Conservation (phyloP, 2,797 vertebrate species). For the Rhynchonycteris naso region DNA sequence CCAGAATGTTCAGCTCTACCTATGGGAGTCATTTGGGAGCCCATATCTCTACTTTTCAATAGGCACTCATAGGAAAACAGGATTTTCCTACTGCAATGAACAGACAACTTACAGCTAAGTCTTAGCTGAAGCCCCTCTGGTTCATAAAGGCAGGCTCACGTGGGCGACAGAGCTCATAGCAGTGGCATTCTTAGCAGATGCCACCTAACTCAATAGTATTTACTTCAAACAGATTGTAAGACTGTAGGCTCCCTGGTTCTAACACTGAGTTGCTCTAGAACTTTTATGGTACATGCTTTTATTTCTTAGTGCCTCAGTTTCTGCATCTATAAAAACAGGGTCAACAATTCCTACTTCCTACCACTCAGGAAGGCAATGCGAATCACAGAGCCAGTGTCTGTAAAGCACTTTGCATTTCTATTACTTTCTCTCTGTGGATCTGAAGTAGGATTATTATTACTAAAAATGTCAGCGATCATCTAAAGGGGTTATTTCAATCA, state of each 20-base stretch:
- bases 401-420: not conserved
- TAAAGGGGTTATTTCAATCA: constrained; percentile 74
- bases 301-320: constrained; percentile 68
- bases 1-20: not conserved
- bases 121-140: not conserved
- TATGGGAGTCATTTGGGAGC: not conserved
- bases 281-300: not conserved
- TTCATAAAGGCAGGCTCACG: not conserved
- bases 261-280: not conserved
- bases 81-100: not conserved
- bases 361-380: not conserved
- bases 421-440: not conserved
- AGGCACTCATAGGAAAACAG: not conserved
- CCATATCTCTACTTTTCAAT: not conserved
- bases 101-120: no score
- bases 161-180: not conserved
- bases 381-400: not conserved
- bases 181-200: not conserved
- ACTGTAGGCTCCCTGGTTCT: not conserved
- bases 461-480: constrained; percentile 63
- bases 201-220: not conserved
- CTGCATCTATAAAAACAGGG: constrained; percentile 68
- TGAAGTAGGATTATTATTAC: constrained; percentile 58
- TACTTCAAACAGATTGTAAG: not conserved
- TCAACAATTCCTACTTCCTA: constrained; percentile 33